These are phyloP conservation scores for Drosophila macrothrix DNA, from an alignment of 2,888 invertebrate species.

Conservation along the genomic window DNA sequence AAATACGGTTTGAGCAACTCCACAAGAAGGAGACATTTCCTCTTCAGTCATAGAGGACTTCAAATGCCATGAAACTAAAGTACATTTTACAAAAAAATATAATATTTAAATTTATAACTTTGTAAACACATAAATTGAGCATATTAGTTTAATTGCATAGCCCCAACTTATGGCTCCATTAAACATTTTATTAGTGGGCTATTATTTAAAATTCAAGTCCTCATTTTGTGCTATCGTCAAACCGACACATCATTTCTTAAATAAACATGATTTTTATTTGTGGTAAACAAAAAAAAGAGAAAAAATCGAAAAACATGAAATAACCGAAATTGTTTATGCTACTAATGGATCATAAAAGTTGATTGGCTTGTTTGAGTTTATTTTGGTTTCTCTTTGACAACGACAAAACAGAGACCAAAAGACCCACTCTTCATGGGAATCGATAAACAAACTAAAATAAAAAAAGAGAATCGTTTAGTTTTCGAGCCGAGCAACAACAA, in stretches of 20 bases:
- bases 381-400: conserved; percentile 12
- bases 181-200: background rate
- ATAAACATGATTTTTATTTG: conserved; percentile 23
- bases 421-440: conserved; percentile 10
- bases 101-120: background rate
- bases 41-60: background rate
- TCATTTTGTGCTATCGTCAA: background rate
- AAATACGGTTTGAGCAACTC: conserved; percentile 21
- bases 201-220: background rate
- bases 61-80: background rate
- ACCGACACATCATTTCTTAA: conserved; percentile 1
- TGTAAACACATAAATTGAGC: background rate
- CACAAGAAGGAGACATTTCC: background rate
- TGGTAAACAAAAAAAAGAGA: conserved; percentile 17
- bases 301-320: conserved; percentile 16
- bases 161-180: background rate
- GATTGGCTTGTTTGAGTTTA: conserved; percentile 34
- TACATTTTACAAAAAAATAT: background rate
- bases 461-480: background rate
- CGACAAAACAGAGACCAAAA: background rate
- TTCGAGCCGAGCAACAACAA: background rate
- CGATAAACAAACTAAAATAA: conserved; percentile 15
- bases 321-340: conserved; percentile 42
- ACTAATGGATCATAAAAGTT: conserved; percentile 53
- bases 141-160: background rate